Evolutionary conservation across 2,888 invertebrate genomes (phyloP).

Genomic region (Phortica okadai): DNA sequence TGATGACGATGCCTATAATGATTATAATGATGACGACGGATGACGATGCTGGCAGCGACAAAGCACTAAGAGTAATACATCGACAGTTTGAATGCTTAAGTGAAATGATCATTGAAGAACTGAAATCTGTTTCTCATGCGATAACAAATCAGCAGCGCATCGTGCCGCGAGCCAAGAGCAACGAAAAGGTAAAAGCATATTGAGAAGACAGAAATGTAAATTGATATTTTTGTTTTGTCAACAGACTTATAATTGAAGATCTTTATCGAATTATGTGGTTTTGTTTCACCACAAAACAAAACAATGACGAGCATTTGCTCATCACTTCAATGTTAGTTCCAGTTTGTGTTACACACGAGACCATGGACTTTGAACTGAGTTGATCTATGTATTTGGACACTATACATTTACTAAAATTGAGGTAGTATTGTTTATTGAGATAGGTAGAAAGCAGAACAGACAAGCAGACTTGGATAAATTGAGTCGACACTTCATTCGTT

Average conservation of each 20-base stretch:
- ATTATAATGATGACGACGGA: slow-evolving; percentile 41
- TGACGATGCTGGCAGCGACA: slow-evolving; percentile 29
- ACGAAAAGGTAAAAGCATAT: slow-evolving; percentile 6
- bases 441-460: no score
- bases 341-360: no score
- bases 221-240: not conserved
- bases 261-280: no score
- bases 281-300: no score
- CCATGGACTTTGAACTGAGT: no score
- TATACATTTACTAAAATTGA: no score
- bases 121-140: not conserved
- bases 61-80: slow-evolving; percentile 65
- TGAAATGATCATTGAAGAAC: slow-evolving; percentile 42
- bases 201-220: slow-evolving; percentile 11
- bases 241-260: not conserved
- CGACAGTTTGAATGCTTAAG: slow-evolving; percentile 61
- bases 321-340: no score
- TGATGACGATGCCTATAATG: slow-evolving; percentile 46
- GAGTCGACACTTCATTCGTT: no score
- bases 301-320: no score
- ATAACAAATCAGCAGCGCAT: slow-evolving; percentile 14
- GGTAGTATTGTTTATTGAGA: no score
- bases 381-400: no score
- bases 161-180: not conserved
- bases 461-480: no score